phyloP scores from a whole-genome alignment of 2,113 vertebrate species.

The Petrocephalus microphthalmus region DNA sequence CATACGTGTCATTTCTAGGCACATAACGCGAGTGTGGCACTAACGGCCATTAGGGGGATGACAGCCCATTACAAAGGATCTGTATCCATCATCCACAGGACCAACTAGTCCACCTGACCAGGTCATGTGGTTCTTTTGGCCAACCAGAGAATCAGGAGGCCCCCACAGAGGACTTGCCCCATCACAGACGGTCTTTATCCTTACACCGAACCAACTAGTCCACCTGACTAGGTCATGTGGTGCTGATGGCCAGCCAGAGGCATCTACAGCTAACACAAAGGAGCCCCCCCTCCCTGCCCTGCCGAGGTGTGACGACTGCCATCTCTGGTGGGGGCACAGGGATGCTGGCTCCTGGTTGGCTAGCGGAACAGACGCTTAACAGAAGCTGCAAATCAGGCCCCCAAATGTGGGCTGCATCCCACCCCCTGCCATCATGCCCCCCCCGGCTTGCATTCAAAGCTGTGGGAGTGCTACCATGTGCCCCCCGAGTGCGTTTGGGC shows the following conservation, averaged over 20 bases:
- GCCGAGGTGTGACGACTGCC: background rate
- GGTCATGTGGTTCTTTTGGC: background rate
- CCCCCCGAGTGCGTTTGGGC: background rate
- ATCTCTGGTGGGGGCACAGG: background rate
- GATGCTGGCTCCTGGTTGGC: constrained; percentile 28
- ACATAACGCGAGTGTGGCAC: background rate
- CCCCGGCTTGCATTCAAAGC: background rate
- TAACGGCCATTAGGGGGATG: background rate
- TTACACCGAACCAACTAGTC: background rate
- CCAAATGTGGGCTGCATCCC: constrained; percentile 57
- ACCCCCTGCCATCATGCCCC: constrained; percentile 43
- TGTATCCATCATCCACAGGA: background rate
- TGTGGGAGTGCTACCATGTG: background rate
- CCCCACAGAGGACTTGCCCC: background rate
- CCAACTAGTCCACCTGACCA: background rate
- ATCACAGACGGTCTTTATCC: background rate
- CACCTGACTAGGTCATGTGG: too few relatives aligned
- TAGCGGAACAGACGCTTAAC: constrained; percentile 65
- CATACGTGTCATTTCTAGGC: background rate
- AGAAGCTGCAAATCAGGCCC: constrained; percentile 68
- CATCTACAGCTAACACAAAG: background rate
- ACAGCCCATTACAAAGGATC: background rate
- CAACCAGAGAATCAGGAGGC: background rate
- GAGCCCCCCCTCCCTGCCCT: background rate
- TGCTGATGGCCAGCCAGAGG: background rate